Conservation (phyloP, 2,797 vertebrate genomes). For the Florisuga fusca region DNA sequence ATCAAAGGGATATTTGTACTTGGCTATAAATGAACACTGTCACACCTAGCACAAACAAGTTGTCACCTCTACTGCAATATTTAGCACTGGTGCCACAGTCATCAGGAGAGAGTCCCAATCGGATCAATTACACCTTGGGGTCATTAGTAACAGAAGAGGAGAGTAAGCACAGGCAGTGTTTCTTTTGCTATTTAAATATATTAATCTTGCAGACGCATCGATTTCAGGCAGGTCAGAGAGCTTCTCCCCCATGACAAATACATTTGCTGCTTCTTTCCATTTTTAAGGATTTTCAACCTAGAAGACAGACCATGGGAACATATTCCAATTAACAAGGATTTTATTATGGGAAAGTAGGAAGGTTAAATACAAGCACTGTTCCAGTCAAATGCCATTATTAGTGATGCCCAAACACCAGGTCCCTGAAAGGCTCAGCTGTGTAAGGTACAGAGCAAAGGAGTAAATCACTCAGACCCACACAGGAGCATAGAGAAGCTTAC, state of each 20-base stretch:
- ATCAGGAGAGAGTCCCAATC: no score
- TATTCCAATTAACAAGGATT: constrained; percentile 4
- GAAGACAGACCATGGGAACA: not conserved
- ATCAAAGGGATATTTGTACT: not conserved
- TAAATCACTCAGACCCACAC: not conserved
- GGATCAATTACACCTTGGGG: not conserved
- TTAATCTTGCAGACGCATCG: not conserved
- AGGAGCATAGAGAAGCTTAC: not conserved
- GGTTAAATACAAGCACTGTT: constrained; percentile 15
- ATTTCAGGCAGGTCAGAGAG: not conserved
- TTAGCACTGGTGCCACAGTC: no score
- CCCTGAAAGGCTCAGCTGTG: not conserved
- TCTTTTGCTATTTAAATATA: not conserved
- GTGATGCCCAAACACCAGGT: not conserved
- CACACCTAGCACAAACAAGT: not conserved
- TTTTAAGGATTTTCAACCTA: constrained; percentile 5
- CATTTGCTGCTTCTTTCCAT: not conserved
- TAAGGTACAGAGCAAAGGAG: not conserved
- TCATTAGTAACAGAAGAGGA: not conserved
- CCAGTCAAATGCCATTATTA: constrained; percentile 24
- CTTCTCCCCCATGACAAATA: not conserved
- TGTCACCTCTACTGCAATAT: not conserved
- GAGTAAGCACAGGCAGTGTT: not conserved
- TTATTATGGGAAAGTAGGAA: constrained; percentile 23
- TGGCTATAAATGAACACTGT: not conserved